These are phyloP conservation scores for Meloidogyne exigua DNA, from an alignment of 1,140 invertebrate species.

Conservation along the genomic window DNA sequence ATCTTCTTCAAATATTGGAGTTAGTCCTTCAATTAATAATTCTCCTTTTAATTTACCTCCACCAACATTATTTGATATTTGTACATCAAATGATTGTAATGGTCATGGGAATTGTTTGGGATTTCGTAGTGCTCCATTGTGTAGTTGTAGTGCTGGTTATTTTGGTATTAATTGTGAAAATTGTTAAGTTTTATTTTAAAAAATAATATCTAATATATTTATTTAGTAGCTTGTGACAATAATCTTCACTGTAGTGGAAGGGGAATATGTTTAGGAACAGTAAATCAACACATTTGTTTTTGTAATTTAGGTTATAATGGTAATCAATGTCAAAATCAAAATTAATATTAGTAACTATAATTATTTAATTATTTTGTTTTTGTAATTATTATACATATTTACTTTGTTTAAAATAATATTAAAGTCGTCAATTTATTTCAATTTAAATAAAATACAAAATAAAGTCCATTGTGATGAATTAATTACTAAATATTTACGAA, in stretches of 20 bases:
- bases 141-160: conserved; percentile 19
- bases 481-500: too few species aligned
- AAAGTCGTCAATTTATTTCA: not conserved
- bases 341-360: not conserved
- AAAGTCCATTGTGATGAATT: not conserved
- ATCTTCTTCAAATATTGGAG: conserved; percentile 1
- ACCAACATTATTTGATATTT: conserved; percentile 3
- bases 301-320: conserved; percentile 24
- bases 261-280: conserved; percentile 29
- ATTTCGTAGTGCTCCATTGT: conserved; percentile 9
- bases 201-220: conserved; percentile 2
- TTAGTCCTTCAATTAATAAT: not conserved
- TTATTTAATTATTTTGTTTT: not conserved
- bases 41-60: not conserved
- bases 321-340: conserved; percentile 6
- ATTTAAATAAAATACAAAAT: not conserved
- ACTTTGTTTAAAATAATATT: not conserved
- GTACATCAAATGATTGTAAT: conserved; percentile 25
- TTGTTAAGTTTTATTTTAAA: not conserved
- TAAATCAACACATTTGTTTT: conserved; percentile 22
- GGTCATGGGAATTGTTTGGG: conserved; percentile 18
- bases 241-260: conserved; percentile 21
- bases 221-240: conserved; percentile 24
- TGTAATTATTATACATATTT: not conserved
- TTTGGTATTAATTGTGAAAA: conserved; percentile 19